phyloP scores from a whole-genome alignment of 2,888 invertebrate species.

The Tenthredo notha region DNA sequence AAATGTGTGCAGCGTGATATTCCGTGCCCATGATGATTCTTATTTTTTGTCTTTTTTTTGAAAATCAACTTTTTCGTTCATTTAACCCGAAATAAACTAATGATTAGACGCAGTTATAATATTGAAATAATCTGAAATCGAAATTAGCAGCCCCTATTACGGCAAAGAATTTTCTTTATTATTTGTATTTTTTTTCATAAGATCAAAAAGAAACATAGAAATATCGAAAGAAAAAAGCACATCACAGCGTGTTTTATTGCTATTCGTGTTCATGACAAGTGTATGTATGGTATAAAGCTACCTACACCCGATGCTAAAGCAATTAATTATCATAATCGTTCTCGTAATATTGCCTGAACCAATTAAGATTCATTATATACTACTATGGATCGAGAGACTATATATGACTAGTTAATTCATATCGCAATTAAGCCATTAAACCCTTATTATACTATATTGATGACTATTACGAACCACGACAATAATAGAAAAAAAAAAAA shows the following conservation, averaged over 20 bases:
- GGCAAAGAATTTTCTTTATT: not conserved
- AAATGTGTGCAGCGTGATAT: conserved; percentile 65
- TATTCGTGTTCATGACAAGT: not conserved
- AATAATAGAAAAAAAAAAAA: not conserved
- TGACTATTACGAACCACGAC: not conserved
- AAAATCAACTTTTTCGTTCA: not conserved
- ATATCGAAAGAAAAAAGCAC: conserved; percentile 4
- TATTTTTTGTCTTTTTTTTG: not conserved
- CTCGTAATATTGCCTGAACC: conserved; percentile 32
- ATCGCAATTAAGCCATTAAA: not conserved
- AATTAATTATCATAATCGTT: not conserved
- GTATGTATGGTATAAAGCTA: not conserved
- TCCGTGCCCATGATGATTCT: conserved; percentile 48
- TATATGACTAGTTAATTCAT: not conserved
- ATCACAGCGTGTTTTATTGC: conserved; percentile 28
- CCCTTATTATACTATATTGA: not conserved
- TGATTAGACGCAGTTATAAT: not conserved
- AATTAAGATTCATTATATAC: conserved; percentile 44
- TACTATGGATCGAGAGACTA: not conserved
- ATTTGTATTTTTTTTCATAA: not conserved
- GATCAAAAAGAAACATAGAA: not conserved
- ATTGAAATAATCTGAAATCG: not conserved
- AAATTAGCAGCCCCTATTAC: not conserved
- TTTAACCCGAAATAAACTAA: not conserved
- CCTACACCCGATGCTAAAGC: not conserved